Evolutionary conservation across 1,140 invertebrate species (phyloP), one percentile per base, ranked within the genome.

Genomic region (Achroia grisella): DNA sequence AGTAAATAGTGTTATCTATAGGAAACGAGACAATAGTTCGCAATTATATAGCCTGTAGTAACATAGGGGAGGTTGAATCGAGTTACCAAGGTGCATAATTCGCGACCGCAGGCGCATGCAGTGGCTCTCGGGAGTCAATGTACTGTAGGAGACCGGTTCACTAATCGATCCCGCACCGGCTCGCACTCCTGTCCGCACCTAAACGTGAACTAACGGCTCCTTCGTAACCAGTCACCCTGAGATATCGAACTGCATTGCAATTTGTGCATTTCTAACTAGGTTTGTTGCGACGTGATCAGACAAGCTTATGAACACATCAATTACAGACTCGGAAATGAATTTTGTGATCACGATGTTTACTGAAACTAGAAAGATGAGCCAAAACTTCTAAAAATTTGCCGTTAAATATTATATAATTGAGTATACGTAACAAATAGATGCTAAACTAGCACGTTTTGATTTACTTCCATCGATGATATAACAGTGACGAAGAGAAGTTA

Each of bases 111-210:
- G 62, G 69, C 66, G 69, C 69, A 71, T 59, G 64, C 69, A 46
- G 39, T 46, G 61, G 56, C 61, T 53, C 59, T 62, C 63, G 63
- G 71, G 75, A 84, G 80, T 83, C 80, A 81, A 84, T 58, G 80
- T 65, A 72, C 77, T 53, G 48, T 50, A n/a, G 47, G 62, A 62
- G 72, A 84, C 79, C 79, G 79, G 80, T 84, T 80, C 71, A 56
- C 69, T 84, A 80, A 82, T 82, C 77, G 77, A 71, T 80, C 76
- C 77, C 55, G 71, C 68, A 66, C 62, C 62, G 65, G 50, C 62
- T 56, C 52, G 64, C 62, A 62, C 73, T 78, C 70, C 77, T 71
- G 78, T 75, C 77, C 61, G 68, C 69, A 60, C 70, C 74, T 77
- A 72, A 71, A 68, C 68, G 48, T 46, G 67, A 52, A 58, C 74